Base-by-base conservation (phyloP, 2,888 invertebrate species). In the Rotaria macrura region DNA sequence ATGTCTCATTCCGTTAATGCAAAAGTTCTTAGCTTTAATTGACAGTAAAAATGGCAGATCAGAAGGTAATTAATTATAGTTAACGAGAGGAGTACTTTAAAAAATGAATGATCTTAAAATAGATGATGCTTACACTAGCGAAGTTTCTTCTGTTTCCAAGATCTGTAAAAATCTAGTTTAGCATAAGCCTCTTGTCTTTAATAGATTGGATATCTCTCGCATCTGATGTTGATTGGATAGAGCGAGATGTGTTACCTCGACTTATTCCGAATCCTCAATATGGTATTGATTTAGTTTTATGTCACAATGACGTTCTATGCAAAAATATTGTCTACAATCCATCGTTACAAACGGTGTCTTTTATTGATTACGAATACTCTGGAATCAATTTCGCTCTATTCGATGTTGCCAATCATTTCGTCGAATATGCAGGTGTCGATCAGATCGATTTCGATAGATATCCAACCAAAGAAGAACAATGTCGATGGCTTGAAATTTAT, bases 321-420 rank as follows among this genome's bases (percentile, higher is more conserved):
- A 83, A n/a, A 23, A 86, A 86, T 74, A 85, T 86, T 74, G 72
- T 86, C 29, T 86, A 84, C 25, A 72, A 85, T 57, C n/a, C 43
- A 74, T 40, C 34, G 72, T 38, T 29, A 29, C 38, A 79, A 43
- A 14, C 43, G 17, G 34, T 86, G 14, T 55, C 57, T n/a, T 86
- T 86, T 49, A 86, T 86, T 40, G 86, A 86, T 55, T 86, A 83
- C 49, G 86, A 86, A 72, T 86, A 86, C 49, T 49, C 65, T 25
- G 72, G 54, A 23, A 25, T 74, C 47, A 86, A 86, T 84, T 86
- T 52, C 85, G 65, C 79, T 20, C 54, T 65, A 6, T 86, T 83
- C 72, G 86, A 86, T 47, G 54, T 86, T 9, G 86, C 86, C 17
- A 86, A 86, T 85, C 86, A 86, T 86, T 86, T 86, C 29, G 57